Evolutionary conservation across 1,140 invertebrate genomes (phyloP), one percentile per base, ranked within the genome.

Genomic region (Acromyrmex charruanus): DNA sequence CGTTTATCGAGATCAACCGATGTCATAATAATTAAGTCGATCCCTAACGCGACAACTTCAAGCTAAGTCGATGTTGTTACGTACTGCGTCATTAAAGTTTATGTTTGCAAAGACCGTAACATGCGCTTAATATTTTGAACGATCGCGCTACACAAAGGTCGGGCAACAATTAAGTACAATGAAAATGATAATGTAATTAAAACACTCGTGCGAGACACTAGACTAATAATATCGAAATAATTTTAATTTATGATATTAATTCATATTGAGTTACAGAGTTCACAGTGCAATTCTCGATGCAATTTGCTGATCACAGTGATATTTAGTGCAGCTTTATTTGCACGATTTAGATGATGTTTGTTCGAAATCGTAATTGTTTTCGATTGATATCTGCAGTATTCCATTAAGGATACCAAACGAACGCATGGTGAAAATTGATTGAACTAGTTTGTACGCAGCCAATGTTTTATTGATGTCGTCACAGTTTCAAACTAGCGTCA

Each of bases 31-130:
- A 84, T 75, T 12, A 9, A 16, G 18, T 74, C 63, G 39, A 75
- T 84, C 80, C 18, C 10, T 28, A 61, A 49, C 25, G 59, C 21
- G 39, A 61, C 55, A 49, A 25, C 25, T 44, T 84, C 55, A 14
- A 39, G 4, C 3, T 39, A 71, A 82, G 68, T 61, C 80, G 68
- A 84, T 44, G 51, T 63, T 25, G 39, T 84, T 84, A 75, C 69
- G 21, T 35, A 51, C 39, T n/a, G 53, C 18, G 58, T 84, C 69
- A 74, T 84, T 72, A 82, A 72, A 72, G n/a, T 74, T 82, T 82
- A 59, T 49, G 53, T 59, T 21, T 72, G 59, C 80, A 55, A 16
- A 59, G 18, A 31, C 16, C 39, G 80, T 74, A 84, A 84, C 25
- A 25, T 18, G 35, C 21, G n/a, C 59, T 82, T 82, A 82, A 82